Evolutionary conservation across 1,140 invertebrate species (phyloP).

Genomic region (Charaxes varanes): DNA sequence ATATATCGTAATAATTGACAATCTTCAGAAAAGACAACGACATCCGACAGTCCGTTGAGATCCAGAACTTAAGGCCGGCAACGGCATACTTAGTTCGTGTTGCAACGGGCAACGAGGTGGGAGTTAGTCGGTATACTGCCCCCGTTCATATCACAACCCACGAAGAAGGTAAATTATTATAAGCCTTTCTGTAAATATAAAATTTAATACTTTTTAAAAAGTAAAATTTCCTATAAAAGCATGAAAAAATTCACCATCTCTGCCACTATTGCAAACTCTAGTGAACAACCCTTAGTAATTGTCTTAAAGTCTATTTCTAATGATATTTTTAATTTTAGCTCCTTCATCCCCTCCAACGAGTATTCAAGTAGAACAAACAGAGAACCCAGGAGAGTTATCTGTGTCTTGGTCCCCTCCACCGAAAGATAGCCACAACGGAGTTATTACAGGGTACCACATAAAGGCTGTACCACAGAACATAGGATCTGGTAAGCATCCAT

Average conservation of each 20-base stretch:
- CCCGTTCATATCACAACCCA: slow-evolving; percentile 64
- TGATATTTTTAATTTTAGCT: slow-evolving; percentile 31
- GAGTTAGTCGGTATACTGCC: slow-evolving; percentile 51
- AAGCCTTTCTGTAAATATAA: no score
- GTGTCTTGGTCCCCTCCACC: slow-evolving; percentile 76
- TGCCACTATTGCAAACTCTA: no score
- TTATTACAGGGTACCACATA: slow-evolving; percentile 83
- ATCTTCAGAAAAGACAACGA: slow-evolving; percentile 45
- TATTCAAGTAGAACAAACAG: slow-evolving; percentile 55
- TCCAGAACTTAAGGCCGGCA: slow-evolving; percentile 56
- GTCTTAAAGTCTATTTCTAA: no score
- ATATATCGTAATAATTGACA: no score
- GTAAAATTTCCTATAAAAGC: no score
- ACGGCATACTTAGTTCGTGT: slow-evolving; percentile 53
- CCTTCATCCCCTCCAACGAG: slow-evolving; percentile 54
- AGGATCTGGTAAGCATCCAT: slow-evolving; percentile 41
- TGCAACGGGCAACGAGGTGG: slow-evolving; percentile 62
- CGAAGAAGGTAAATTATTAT: slow-evolving; percentile 26
- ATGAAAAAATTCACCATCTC: no score
- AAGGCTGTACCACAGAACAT: slow-evolving; percentile 62
- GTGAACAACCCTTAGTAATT: no score
- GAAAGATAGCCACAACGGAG: slow-evolving; percentile 81
- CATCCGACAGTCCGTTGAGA: slow-evolving; percentile 48
- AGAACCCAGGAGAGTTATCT: slow-evolving; percentile 57
- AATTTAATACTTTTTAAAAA: no score